A percentile compares a stretch with the other conserved stretches of the same genome.
Conservation (phyloP, 1,140 invertebrate genomes). For the Pollicipes pollicipes region DNA sequence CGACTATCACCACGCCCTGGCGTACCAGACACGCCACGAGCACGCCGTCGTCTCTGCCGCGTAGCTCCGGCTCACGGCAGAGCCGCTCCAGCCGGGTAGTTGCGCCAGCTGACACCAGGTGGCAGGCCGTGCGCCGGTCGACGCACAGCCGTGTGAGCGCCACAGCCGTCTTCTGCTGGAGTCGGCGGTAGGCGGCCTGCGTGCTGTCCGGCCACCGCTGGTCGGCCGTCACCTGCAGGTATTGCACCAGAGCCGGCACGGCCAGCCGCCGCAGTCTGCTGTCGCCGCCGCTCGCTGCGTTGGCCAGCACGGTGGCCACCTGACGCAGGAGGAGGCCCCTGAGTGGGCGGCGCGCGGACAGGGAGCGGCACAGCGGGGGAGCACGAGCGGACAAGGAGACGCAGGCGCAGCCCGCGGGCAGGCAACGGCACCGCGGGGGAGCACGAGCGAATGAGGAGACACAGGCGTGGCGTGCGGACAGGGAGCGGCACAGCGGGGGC, state of each 20-base stretch:
- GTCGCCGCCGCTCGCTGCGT: conserved; percentile 46
- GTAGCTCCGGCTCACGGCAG: conserved; percentile 2
- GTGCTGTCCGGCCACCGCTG: conserved; percentile 31
- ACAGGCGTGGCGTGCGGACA: no score
- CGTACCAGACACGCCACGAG: neutral
- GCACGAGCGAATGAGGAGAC: no score
- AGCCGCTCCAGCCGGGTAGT: conserved; percentile 2
- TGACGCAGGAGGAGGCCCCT: no score
- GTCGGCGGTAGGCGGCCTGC: conserved; percentile 43
- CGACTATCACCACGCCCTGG: no score
- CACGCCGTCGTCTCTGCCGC: neutral
- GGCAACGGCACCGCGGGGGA: no score
- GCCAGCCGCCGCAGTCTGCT: conserved; percentile 38
- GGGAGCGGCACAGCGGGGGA: no score
- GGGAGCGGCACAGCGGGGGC: no score
- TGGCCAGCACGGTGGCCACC: conserved; percentile 52
- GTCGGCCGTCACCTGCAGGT: conserved; percentile 44
- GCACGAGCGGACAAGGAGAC: no score
- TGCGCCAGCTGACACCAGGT: neutral
- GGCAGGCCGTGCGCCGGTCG: conserved; percentile 3
- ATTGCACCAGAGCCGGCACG: conserved; percentile 51
- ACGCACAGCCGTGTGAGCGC: conserved; percentile 47
- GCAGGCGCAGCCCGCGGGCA: no score
- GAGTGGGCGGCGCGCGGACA: no score
- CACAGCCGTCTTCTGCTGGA: conserved; percentile 63